Evolutionary conservation across 2,888 invertebrate genomes (phyloP).

Genomic region (Entomobrya multifasciata): DNA sequence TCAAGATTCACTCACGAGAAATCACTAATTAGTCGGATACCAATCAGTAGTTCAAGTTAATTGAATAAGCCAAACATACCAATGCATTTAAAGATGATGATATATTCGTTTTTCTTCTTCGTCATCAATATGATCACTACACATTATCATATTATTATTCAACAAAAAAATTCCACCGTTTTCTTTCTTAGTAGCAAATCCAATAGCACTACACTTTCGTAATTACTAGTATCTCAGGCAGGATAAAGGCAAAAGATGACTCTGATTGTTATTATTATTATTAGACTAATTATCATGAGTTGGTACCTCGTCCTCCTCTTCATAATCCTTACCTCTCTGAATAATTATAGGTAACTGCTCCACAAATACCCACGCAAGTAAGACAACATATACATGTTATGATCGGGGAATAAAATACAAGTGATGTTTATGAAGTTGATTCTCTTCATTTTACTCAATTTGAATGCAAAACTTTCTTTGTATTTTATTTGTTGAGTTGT

Average conservation of each 20-base stretch:
- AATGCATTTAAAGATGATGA: slow-evolving; percentile 8
- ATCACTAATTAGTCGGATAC: slow-evolving; percentile 54
- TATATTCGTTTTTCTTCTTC: too few relatives aligned
- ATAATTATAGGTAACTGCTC: slow-evolving; percentile 46
- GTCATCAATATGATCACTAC: too few relatives aligned
- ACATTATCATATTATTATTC: slow-evolving; percentile 4
- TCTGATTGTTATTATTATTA: slow-evolving; percentile 64
- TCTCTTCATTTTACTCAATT: neutral
- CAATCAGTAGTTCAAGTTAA: slow-evolving; percentile 43
- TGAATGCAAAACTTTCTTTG: too few relatives aligned
- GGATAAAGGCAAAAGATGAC: slow-evolving; percentile 47
- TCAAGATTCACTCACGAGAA: slow-evolving; percentile 45
- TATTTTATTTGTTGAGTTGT: too few relatives aligned
- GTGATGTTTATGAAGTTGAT: too few relatives aligned
- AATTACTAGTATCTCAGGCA: too few relatives aligned
- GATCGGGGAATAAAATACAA: too few relatives aligned
- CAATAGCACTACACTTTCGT: slow-evolving; percentile 12
- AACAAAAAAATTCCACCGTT: slow-evolving; percentile 55
- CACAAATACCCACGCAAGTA: neutral
- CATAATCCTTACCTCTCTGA: too few relatives aligned
- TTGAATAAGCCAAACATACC: slow-evolving; percentile 39
- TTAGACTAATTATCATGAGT: slow-evolving; percentile 66
- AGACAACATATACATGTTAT: too few relatives aligned
- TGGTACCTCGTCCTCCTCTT: slow-evolving; percentile 11
- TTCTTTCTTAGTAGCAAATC: too few relatives aligned